Base-by-base conservation (phyloP, 2,797 vertebrate genomes). In the Gymnoscopelus microlampas region DNA sequence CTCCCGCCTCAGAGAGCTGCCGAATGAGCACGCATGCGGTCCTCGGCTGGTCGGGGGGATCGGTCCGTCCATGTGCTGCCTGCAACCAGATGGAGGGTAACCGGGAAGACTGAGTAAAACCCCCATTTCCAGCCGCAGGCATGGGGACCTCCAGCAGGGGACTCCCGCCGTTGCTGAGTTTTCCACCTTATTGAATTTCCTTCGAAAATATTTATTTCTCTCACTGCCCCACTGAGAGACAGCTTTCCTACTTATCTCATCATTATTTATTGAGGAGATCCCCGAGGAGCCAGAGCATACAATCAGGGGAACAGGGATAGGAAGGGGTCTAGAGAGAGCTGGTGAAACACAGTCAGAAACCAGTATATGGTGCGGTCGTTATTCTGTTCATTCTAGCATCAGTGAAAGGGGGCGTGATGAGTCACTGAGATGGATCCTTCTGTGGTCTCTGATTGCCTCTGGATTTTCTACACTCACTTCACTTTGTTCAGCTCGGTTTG, bases 201-300 rank as follows among this genome's bases (percentile, higher is more conserved):
- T 78, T 70, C 19, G 63, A 73, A 89, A 87, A 85, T 89, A 73
- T 92, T 92, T 91, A 88, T 91, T 89, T 82, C 75, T 75, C 76
- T 77, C 73, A 67, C 65, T 69, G 65, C 74, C 76, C 85, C 63
- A 23, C 87, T 78, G 86, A 91, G 87, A 86, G 84, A 78, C 49
- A 74, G 76, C 75, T 81, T 80, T 78, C 76, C 79, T 80, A 86
- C 81, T 90, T 91, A 91, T 89, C 85, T 90, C 87, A 88, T 91
- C 80, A 88, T 91, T 90, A 91, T 91, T 86, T 90, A 92, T 89
- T 86, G 86, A 87, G 76, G 64, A 44, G 39, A 60, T 75, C 71
- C 56, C 32, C 3, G 64, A 78, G 76, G 83, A 74, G 79, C 74
- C 74, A 9, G 23, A 74, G 71, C 63, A 68, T 60, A 69, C 62